Percentiles rank a stretch among this genome's conserved stretches.
Conservation (phyloP, 2,113 vertebrate genomes). For the Gallinago jamesoni region DNA sequence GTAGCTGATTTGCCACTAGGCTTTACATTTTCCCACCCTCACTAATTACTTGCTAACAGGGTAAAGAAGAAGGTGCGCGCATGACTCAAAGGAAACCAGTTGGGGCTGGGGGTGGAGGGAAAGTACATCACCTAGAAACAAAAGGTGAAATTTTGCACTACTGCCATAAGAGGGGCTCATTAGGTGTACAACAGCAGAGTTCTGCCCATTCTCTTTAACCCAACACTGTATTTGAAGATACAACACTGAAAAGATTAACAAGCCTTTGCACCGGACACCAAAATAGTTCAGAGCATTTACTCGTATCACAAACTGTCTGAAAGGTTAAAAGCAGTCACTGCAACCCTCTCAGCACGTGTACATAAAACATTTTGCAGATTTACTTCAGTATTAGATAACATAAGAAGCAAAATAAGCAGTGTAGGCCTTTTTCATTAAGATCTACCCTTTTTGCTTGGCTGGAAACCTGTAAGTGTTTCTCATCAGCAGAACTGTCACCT, state of each 20-base stretch:
- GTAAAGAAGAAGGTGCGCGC: background rate
- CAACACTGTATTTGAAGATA: background rate
- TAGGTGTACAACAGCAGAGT: background rate
- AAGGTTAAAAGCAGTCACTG: background rate
- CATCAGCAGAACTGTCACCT: background rate
- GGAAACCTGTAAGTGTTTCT: background rate
- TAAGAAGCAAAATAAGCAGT: background rate
- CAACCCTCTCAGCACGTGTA: background rate
- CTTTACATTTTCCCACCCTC: background rate
- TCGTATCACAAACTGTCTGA: background rate
- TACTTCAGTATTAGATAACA: background rate
- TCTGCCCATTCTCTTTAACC: background rate
- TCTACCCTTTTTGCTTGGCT: background rate
- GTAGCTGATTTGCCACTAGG: background rate
- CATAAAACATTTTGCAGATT: background rate
- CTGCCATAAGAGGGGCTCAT: background rate
- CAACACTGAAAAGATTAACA: background rate
- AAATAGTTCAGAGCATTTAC: background rate
- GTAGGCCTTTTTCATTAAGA: background rate
- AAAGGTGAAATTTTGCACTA: background rate
- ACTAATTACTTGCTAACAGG: background rate
- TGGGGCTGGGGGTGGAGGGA: background rate
- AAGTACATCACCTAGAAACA: background rate
- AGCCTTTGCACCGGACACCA: background rate
- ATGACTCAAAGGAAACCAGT: background rate